Evolutionary conservation across 2,797 vertebrate species (phyloP), one percentile per base, ranked within the genome.

Genomic region (Nannoperca obscura): DNA sequence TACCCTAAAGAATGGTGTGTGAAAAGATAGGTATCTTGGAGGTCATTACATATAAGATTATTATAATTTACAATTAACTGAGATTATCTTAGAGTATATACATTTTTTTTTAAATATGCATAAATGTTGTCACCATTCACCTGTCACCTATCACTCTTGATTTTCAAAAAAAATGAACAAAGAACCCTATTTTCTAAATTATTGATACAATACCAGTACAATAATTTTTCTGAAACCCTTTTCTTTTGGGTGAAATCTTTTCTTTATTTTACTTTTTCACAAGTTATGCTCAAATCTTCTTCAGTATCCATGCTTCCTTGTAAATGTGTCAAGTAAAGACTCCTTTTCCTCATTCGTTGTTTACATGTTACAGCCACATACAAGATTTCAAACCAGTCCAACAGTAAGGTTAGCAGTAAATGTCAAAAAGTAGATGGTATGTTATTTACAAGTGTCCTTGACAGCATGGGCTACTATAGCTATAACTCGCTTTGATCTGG

Each of bases 401-500:
- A 24, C 6, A 38, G 40, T 9, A 55, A 34, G 2, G 0, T 15
- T 17, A 1, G 14, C 50, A 22, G 27, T 73, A 62, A 61, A 66
- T 76, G 73, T 86, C 15, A 50, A 54, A 79, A 55, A 67, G 7
- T 24, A 36, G 30, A 63, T 24, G 13, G 27, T 79, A 47, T 55
- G 68, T 34, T 62, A 27, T 65, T 69, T 53, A 47, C 20, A 76
- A 75, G 68, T 76, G 60, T 77, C 38, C 47, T 70, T 67, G 47
- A 80, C 42, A 61, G 71, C 42, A 63, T 49, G 40, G 34, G 47
- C 73, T 68, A 74, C 50, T 60, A 59, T 32, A 61, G 52, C 50
- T 60, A 59, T 32, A 61, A 53, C 66, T 17, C 11, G 3, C 62
- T 77, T 82, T 84, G 57, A 84, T 84, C 53, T 54, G 14, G 3